These are phyloP conservation scores for Pimpla rufipes DNA, from an alignment of 2,888 invertebrate species.

Conservation along the genomic window DNA sequence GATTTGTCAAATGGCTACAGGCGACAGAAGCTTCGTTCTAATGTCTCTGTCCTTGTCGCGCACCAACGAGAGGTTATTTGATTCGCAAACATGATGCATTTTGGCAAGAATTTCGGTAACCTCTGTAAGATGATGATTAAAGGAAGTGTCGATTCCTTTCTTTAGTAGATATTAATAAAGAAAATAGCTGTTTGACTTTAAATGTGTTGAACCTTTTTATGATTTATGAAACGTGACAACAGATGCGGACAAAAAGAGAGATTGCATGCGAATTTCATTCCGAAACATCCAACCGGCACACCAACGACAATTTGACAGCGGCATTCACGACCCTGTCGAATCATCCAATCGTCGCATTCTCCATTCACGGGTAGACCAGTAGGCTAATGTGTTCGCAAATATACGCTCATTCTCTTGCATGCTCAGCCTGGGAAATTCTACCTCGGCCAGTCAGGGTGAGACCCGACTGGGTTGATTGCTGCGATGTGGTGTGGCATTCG, in stretches of 20 bases:
- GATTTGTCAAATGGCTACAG: not conserved
- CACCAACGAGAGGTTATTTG: not conserved
- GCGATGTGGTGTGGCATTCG: not conserved
- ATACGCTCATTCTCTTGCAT: not conserved
- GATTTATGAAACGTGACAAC: not conserved
- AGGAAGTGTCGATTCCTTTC: not conserved
- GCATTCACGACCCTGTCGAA: slow-evolving; percentile 6
- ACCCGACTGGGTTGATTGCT: slow-evolving; percentile 2
- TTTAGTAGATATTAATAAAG: not conserved
- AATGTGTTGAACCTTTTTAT: not conserved
- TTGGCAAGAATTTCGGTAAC: not conserved
- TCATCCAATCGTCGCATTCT: slow-evolving; percentile 4
- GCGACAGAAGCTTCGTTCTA: not conserved
- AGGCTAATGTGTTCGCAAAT: slow-evolving; percentile 3
- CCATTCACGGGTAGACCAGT: not conserved
- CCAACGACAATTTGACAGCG: not conserved
- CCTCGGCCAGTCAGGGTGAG: not conserved
- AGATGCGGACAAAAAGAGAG: not conserved
- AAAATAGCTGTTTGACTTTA: not conserved
- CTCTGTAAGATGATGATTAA: not conserved
- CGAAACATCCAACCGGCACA: not conserved
- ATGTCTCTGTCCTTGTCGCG: not conserved
- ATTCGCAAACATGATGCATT: not conserved
- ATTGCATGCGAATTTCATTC: not conserved
- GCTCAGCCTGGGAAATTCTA: not conserved